These are phyloP conservation scores for Silurus lanzhouensis DNA, from an alignment of 2,797 vertebrate species.

Conservation along the genomic window DNA sequence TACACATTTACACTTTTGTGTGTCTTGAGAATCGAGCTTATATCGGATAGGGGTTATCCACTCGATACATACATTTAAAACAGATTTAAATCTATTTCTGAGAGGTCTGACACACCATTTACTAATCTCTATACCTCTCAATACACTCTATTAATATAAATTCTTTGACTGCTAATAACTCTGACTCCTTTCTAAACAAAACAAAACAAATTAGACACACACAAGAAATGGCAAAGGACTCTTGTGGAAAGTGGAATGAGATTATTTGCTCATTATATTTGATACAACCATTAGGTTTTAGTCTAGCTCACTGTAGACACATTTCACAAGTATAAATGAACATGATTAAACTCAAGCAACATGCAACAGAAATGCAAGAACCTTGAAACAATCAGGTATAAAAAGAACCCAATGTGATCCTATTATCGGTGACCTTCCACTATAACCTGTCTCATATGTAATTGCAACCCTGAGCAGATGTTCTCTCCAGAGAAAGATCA, in stretches of 20 bases:
- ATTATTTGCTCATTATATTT: not conserved
- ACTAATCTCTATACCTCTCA: not conserved
- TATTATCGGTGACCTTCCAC: not conserved
- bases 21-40: not conserved
- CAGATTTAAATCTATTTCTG: not conserved
- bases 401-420: not conserved
- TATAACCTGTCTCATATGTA: conserved; percentile 3
- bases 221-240: not conserved
- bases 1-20: not conserved
- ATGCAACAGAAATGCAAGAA: not conserved
- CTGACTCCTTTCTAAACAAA: not conserved
- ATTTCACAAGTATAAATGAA: conserved; percentile 4
- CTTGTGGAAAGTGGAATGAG: not conserved
- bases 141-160: not conserved
- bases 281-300: not conserved
- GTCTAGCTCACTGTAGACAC: not conserved
- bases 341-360: not conserved
- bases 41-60: not conserved
- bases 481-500: conserved; percentile 29
- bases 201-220: not conserved
- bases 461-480: conserved; percentile 17
- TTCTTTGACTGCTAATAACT: not conserved
- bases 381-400: not conserved
- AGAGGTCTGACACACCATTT: not conserved
- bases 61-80: not conserved